Conservation (phyloP, 2,797 vertebrate genomes). For the Enteromius afrohamiltoni region DNA sequence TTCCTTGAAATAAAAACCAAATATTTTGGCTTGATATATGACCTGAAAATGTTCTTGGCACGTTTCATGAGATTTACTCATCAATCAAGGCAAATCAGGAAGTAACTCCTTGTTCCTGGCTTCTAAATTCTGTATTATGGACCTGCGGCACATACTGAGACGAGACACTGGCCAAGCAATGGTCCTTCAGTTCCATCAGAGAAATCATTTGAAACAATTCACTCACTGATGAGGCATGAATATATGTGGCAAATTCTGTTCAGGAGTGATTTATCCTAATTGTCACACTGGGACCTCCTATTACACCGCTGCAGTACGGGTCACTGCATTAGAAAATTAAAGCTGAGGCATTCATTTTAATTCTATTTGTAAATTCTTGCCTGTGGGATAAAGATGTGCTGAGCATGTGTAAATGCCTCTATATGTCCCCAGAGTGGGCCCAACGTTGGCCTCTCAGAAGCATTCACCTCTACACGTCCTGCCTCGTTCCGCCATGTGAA, state of each 20-base stretch:
- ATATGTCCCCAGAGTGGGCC: constrained; percentile 56
- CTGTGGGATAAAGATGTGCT: constrained; percentile 79
- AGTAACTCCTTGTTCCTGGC: neutral
- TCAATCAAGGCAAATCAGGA: neutral
- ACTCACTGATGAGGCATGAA: constrained; percentile 90
- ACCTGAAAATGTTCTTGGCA: neutral
- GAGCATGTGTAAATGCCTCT: constrained; percentile 68
- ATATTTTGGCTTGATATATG: neutral
- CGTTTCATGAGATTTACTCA: constrained; percentile 12
- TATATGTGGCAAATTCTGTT: constrained; percentile 84
- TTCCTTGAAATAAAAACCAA: neutral
- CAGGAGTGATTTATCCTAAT: constrained; percentile 93
- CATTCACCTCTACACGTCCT: constrained; percentile 68
- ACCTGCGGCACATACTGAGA: neutral
- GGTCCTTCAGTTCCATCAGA: constrained; percentile 82
- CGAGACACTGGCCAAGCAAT: constrained; percentile 53
- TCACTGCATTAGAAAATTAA: constrained; percentile 92
- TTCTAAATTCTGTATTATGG: neutral
- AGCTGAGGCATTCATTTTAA: constrained; percentile 83
- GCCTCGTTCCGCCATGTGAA: constrained; percentile 37
- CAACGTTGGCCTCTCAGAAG: constrained; percentile 60
- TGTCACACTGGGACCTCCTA: constrained; percentile 88
- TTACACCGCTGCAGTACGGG: constrained; percentile 85
- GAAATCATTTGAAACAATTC: constrained; percentile 86
- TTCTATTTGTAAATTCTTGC: constrained; percentile 87